phyloP scores from a whole-genome alignment of 2,797 vertebrate species.

The Galagoides demidoff region DNA sequence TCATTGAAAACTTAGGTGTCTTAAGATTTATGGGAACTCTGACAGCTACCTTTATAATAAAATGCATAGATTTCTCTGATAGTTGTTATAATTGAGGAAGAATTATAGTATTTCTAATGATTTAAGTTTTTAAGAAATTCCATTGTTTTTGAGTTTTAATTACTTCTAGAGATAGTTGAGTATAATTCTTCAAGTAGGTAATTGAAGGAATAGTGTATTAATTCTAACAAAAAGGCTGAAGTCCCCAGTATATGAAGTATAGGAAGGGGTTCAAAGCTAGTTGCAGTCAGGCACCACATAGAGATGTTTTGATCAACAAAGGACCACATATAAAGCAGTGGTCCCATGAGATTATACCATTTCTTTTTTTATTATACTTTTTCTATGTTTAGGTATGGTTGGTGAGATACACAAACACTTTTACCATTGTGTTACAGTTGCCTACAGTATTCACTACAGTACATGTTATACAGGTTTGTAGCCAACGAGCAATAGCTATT shows the following conservation, averaged over 20 bases:
- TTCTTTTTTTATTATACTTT: neutral
- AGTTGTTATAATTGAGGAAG: constrained; percentile 45
- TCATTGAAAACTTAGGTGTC: constrained; percentile 29
- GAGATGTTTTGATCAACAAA: neutral
- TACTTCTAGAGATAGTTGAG: neutral
- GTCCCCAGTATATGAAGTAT: neutral
- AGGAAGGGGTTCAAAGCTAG: neutral
- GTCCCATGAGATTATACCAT: neutral
- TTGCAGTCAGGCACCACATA: neutral
- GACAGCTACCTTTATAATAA: constrained; percentile 39
- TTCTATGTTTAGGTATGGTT: neutral
- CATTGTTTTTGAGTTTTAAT: constrained; percentile 23
- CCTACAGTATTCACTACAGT: neutral
- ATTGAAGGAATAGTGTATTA: constrained; percentile 43
- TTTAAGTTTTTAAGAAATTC: constrained; percentile 55
- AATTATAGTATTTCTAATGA: constrained; percentile 50
- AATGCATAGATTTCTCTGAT: constrained; percentile 5
- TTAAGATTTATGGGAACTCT: constrained; percentile 2
- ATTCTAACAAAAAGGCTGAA: constrained; percentile 41
- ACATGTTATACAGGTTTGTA: neutral
- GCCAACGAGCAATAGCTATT: neutral
- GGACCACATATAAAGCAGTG: neutral
- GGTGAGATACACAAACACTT: neutral
- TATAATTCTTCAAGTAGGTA: constrained; percentile 54
- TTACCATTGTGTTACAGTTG: neutral